Evolutionary conservation across 2,888 invertebrate species (phyloP).

Genomic region (Furcula furcula): DNA sequence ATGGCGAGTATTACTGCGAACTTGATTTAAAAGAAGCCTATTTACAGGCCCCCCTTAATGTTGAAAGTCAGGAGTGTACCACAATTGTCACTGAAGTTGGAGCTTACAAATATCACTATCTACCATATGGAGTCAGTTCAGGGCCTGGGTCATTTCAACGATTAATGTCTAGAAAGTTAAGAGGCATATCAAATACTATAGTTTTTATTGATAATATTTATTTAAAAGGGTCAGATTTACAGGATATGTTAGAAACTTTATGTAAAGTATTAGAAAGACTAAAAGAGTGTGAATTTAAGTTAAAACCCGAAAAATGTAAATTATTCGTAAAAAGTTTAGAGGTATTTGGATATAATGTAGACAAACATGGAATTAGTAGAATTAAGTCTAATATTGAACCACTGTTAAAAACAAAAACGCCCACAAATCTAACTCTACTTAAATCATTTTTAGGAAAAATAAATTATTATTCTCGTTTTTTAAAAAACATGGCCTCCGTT

Average conservation of each 20-base stretch:
- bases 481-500: background rate
- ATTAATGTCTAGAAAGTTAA: background rate
- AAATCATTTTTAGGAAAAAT: conserved; percentile 1
- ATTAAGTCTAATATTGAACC: background rate
- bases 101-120: background rate
- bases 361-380: background rate
- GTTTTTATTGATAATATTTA: background rate
- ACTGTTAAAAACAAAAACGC: background rate
- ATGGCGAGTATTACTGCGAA: background rate
- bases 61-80: too few relatives aligned
- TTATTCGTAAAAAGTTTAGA: background rate
- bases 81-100: background rate
- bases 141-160: background rate
- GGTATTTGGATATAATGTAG: background rate
- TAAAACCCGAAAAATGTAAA: background rate
- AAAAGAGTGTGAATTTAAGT: background rate
- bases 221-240: background rate
- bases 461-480: conserved; percentile 3
- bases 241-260: background rate
- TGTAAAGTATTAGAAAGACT: background rate
- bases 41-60: background rate
- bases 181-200: background rate
- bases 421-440: background rate
- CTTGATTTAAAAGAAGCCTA: background rate
- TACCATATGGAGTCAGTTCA: background rate